These are phyloP conservation scores for Euclidia mi DNA, from an alignment of 2,888 invertebrate genomes.

Conservation along the genomic window DNA sequence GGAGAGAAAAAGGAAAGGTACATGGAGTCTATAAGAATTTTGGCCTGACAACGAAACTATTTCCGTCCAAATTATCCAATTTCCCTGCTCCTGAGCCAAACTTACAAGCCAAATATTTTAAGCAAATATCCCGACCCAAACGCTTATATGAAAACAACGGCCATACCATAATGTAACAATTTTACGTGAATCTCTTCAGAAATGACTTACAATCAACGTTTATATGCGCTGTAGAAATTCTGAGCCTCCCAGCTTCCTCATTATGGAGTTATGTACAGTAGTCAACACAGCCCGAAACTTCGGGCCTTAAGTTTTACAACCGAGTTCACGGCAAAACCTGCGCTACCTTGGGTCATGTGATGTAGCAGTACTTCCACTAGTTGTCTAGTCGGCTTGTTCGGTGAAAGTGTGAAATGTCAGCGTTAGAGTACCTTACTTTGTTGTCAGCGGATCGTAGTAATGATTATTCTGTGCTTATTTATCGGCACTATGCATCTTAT, in stretches of 20 bases:
- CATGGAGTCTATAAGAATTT: too few species aligned
- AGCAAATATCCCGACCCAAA: conserved; percentile 1
- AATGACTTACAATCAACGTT: conserved; percentile 35
- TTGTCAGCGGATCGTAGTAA: too few species aligned
- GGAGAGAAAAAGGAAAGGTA: too few species aligned
- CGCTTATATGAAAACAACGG: conserved; percentile 21
- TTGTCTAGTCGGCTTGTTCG: neutral
- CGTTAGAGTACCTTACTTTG: neutral
- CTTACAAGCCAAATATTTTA: neutral
- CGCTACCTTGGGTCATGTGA: conserved; percentile 22
- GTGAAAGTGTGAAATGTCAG: neutral
- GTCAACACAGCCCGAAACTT: conserved; percentile 31
- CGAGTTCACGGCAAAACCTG: conserved; percentile 19
- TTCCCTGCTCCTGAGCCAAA: too few species aligned
- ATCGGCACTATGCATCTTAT: too few species aligned
- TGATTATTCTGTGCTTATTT: too few species aligned
- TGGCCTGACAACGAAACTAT: too few species aligned
- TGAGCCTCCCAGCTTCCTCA: conserved; percentile 7
- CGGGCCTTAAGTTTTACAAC: conserved; percentile 30
- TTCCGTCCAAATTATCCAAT: too few species aligned
- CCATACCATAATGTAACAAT: conserved; percentile 17
- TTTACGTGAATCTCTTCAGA: conserved; percentile 31
- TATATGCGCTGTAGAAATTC: conserved; percentile 31
- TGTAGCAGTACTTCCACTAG: conserved; percentile 14
- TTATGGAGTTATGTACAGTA: conserved; percentile 21